A percentile compares a stretch with the other conserved stretches of the same genome.
phyloP scores from a whole-genome alignment of 2,113 vertebrate species.

The Peromyscus maniculatus region DNA sequence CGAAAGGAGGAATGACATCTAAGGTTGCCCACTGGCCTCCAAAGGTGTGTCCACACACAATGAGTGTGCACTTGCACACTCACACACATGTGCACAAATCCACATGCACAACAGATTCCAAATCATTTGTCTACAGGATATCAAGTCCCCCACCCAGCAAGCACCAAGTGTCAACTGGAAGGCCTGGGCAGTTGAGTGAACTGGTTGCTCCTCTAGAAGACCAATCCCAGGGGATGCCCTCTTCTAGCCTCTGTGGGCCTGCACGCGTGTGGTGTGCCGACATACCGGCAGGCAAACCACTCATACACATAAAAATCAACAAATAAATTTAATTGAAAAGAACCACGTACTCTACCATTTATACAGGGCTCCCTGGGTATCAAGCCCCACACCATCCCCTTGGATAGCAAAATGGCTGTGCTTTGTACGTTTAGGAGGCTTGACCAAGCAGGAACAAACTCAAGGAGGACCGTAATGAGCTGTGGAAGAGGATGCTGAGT shows the following conservation, averaged over 20 bases:
- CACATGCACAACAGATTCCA: not conserved
- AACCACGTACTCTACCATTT: not conserved
- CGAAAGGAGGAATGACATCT: not conserved
- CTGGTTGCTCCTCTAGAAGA: not conserved
- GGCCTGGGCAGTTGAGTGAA: not conserved
- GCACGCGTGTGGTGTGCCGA: rapidly evolving
- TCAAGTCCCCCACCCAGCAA: not conserved
- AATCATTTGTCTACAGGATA: not conserved
- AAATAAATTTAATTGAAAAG: not conserved
- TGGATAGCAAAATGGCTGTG: not conserved
- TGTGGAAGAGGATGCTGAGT: not conserved
- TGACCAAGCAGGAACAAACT: not conserved
- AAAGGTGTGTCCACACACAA: not conserved
- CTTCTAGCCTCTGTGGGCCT: not conserved
- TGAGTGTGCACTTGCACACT: not conserved
- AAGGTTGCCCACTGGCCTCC: not conserved
- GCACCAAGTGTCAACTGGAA: not conserved
- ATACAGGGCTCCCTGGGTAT: no score
- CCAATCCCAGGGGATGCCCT: not conserved
- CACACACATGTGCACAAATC: not conserved
- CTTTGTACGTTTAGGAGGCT: not conserved
- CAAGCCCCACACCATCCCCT: not conserved
- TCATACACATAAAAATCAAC: not conserved
- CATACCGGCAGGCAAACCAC: not conserved
- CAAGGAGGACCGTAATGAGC: not conserved